phyloP scores from a whole-genome alignment of 2,888 invertebrate genomes.

The Aplocera efformata region DNA sequence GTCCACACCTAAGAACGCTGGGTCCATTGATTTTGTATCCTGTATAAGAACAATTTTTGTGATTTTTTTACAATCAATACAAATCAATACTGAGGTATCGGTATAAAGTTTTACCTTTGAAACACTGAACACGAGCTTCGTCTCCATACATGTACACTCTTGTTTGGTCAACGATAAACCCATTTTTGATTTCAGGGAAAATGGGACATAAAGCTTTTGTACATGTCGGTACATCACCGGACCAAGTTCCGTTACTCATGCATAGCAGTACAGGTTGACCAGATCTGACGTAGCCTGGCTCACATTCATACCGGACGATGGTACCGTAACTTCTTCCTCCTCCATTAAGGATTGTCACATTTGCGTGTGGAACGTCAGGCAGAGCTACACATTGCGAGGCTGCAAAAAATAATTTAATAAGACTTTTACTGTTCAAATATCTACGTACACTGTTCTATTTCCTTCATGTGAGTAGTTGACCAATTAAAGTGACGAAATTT shows the following conservation, averaged over 20 bases:
- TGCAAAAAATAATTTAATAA: conserved; percentile 45
- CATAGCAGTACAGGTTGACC: conserved; percentile 95
- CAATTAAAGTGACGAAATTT: no score
- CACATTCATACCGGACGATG: conserved; percentile 94
- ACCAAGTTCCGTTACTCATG: conserved; percentile 98
- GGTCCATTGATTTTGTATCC: conserved; percentile 93
- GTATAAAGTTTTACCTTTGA: conserved; percentile 73
- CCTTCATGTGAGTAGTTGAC: no score
- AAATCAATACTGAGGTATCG: no score
- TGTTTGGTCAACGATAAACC: conserved; percentile 89
- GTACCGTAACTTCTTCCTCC: conserved; percentile 96
- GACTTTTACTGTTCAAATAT: not conserved
- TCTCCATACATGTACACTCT: conserved; percentile 91
- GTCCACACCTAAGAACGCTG: conserved; percentile 91
- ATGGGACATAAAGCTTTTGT: conserved; percentile 86
- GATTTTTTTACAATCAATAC: not conserved
- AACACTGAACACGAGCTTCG: conserved; percentile 95
- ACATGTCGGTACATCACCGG: conserved; percentile 93
- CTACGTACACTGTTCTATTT: not conserved
- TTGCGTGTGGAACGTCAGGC: conserved; percentile 92
- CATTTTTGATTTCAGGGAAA: conserved; percentile 91
- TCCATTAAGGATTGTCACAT: conserved; percentile 92
- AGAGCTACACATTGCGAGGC: conserved; percentile 95
- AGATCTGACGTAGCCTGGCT: conserved; percentile 92
- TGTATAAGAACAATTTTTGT: conserved; percentile 30